A percentile compares a stretch with the other conserved stretches of the same genome.
These are phyloP conservation scores for Percina caprodes DNA, from an alignment of 2,113 vertebrate species.

Conservation along the genomic window DNA sequence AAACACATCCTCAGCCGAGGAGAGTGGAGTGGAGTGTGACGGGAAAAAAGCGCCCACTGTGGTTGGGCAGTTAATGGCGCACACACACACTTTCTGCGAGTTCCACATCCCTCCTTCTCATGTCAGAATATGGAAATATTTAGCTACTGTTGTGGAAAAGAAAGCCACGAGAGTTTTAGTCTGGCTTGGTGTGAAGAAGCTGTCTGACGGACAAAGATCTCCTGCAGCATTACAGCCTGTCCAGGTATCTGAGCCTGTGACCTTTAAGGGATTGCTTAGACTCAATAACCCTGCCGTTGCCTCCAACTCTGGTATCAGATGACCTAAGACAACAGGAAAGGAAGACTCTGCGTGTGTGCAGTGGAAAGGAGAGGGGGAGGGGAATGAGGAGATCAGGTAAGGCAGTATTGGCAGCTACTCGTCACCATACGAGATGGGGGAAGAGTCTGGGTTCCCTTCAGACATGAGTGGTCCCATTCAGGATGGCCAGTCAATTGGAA, in stretches of 20 bases:
- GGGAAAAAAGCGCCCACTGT: not conserved
- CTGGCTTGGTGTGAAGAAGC: constrained; percentile 36
- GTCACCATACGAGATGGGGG: constrained; percentile 69
- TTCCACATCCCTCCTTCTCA: constrained; percentile 18
- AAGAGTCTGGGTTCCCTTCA: constrained; percentile 81
- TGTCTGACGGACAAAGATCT: constrained; percentile 45
- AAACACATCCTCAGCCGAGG: constrained; percentile 12
- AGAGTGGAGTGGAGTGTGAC: not conserved
- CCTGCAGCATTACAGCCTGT: constrained; percentile 14
- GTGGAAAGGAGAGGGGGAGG: constrained; percentile 36
- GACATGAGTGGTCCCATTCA: constrained; percentile 85
- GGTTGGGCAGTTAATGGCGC: constrained; percentile 20
- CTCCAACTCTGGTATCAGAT: constrained; percentile 79
- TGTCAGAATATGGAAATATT: constrained; percentile 54
- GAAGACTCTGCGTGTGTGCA: constrained; percentile 34
- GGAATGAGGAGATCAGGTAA: constrained; percentile 72
- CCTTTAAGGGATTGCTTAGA: constrained; percentile 83
- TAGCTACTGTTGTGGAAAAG: constrained; percentile 42
- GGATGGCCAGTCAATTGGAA: constrained; percentile 85
- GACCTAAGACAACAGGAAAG: constrained; percentile 82
- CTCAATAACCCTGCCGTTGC: constrained; percentile 76
- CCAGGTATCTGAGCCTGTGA: constrained; percentile 75
- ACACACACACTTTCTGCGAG: constrained; percentile 10
- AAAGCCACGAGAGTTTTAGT: constrained; percentile 35
- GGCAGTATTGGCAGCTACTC: constrained; percentile 71